These are phyloP conservation scores for Serranus cabrilla DNA, from an alignment of 2,797 vertebrate species.

Conservation along the genomic window DNA sequence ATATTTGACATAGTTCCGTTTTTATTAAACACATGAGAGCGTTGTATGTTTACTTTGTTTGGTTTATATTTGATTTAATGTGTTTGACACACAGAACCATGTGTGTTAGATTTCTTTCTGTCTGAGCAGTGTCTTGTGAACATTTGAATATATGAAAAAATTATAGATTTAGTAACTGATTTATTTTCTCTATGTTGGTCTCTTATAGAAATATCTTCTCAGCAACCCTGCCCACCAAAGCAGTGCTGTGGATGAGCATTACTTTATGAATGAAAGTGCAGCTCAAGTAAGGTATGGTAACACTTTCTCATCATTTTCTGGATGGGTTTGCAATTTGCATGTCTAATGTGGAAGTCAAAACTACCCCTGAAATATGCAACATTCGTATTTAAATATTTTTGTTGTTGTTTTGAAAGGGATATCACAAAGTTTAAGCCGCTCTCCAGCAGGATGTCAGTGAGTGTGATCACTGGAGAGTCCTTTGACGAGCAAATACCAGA, in stretches of 20 bases:
- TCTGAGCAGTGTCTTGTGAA: not conserved
- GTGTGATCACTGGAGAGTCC: conserved; percentile 84
- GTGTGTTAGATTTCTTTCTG: not conserved
- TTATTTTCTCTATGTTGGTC: not conserved
- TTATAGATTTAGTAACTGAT: not conserved
- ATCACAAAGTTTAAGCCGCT: conserved; percentile 87
- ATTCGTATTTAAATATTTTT: not conserved
- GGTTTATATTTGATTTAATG: not conserved
- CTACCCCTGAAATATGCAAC: not conserved
- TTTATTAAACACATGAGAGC: not conserved
- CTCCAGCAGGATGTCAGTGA: conserved; percentile 84
- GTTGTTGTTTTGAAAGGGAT: conserved; percentile 75
- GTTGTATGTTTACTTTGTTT: not conserved
- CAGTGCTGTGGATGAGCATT: conserved; percentile 88
- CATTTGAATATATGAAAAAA: no score
- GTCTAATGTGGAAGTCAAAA: conserved; percentile 16
- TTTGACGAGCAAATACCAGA: conserved; percentile 85
- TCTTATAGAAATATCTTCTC: conserved; percentile 85
- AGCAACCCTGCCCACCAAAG: conserved; percentile 89
- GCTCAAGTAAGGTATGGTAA: conserved; percentile 86
- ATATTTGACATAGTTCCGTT: not conserved
- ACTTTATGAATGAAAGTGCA: conserved; percentile 88
- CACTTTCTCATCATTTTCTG: not conserved
- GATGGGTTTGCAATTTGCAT: not conserved
- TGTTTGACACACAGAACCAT: not conserved